Conservation (phyloP, 2,797 vertebrate species). For the Anas bernieri region DNA sequence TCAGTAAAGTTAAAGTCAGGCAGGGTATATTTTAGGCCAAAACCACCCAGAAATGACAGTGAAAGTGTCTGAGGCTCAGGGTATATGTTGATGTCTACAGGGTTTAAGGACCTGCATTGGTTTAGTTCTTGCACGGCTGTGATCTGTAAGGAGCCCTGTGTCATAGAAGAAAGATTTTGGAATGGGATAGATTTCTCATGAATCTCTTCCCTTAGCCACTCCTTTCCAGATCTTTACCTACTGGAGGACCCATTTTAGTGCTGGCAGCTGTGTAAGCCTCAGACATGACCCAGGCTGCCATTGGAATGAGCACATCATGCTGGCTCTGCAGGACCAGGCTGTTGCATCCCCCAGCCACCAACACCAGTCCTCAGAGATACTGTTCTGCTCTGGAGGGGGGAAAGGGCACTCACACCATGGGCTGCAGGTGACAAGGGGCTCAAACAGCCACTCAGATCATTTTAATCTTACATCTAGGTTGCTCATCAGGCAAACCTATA, state of each 20-base stretch:
- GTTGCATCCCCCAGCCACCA: background rate
- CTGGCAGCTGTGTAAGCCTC: background rate
- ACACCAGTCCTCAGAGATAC: too few relatives aligned
- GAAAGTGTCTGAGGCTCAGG: rapidly evolving
- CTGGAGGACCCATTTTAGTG: background rate
- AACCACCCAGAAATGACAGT: background rate
- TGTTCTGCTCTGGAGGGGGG: background rate
- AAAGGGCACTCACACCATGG: background rate
- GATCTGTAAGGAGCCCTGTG: background rate
- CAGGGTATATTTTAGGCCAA: background rate
- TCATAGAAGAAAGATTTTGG: background rate
- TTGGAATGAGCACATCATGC: background rate
- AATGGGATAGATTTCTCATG: background rate
- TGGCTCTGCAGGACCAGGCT: background rate
- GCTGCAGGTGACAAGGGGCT: background rate
- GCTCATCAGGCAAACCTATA: background rate
- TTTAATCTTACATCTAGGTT: background rate
- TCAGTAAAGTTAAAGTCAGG: background rate
- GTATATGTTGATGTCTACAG: rapidly evolving
- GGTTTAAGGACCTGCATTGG: background rate
- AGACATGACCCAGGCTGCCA: background rate
- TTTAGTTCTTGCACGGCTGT: background rate
- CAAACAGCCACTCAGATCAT: background rate
- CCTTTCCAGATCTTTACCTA: background rate
- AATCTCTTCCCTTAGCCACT: background rate